Conservation (phyloP, 2,113 vertebrate species). For the Xenus cinereus region DNA sequence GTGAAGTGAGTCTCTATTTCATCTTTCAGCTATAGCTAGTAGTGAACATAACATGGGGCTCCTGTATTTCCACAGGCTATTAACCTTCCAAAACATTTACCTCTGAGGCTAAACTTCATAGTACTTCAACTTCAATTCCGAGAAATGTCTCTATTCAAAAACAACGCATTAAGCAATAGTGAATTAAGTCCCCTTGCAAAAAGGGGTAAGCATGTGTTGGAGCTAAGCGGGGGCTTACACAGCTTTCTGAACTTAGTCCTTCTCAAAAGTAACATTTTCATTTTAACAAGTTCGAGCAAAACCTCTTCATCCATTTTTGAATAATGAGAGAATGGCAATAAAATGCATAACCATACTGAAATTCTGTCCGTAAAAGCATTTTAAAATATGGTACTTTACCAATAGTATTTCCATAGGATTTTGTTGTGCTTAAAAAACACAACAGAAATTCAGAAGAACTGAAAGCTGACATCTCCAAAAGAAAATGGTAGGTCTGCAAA, state of each 20-base stretch:
- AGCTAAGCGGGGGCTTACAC: not conserved
- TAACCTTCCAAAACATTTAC: conserved; percentile 57
- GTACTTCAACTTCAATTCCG: not conserved
- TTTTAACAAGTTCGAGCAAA: not conserved
- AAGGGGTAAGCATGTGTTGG: not conserved
- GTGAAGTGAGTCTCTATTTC: not conserved
- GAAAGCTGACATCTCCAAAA: not conserved
- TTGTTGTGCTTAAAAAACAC: not conserved
- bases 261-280: not conserved
- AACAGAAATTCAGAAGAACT: not conserved
- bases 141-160: conserved; percentile 17
- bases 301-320: not conserved
- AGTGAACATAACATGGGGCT: not conserved
- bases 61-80: conserved; percentile 40
- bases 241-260: not conserved
- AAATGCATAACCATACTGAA: not conserved
- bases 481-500: not conserved
- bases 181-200: not conserved
- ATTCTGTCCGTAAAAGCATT: not conserved
- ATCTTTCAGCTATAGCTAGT: not conserved
- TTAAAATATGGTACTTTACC: not conserved
- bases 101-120: not conserved
- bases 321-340: not conserved
- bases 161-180: not conserved
- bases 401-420: not conserved